Percentiles rank a stretch among this genome's conserved stretches.
Conservation (phyloP, 2,113 vertebrate genomes). For the Petaurus breviceps region DNA sequence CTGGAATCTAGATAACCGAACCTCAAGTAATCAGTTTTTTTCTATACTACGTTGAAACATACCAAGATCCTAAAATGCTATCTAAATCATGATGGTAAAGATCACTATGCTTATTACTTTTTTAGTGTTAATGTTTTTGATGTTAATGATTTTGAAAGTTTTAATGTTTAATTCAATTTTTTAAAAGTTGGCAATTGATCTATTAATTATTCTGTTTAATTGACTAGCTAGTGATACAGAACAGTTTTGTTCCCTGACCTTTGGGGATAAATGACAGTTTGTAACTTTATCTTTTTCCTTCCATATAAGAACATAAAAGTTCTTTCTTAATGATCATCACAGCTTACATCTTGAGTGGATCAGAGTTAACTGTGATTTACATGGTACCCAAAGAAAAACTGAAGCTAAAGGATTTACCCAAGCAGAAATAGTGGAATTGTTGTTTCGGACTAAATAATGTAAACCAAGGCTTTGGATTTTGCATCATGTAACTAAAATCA, state of each 20-base stretch:
- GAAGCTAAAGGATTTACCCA: not conserved
- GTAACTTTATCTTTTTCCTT: not conserved
- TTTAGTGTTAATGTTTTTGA: not conserved
- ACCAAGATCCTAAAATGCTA: not conserved
- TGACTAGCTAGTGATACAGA: conserved; percentile 1
- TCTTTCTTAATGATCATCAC: not conserved
- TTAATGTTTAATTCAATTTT: conserved; percentile 11
- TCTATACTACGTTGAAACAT: conserved; percentile 7
- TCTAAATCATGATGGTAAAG: not conserved
- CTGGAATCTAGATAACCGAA: conserved; percentile 40
- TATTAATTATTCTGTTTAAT: conserved; percentile 13
- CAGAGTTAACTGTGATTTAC: not conserved
- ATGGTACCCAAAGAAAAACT: conserved; percentile 5
- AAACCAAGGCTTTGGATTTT: conserved; percentile 18
- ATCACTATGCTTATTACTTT: not conserved
- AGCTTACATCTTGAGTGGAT: not conserved
- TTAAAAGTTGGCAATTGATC: not conserved
- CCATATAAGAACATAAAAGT: not conserved
- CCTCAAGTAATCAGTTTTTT: conserved; percentile 28
- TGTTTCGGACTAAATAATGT: not conserved
- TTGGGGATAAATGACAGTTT: conserved; percentile 5
- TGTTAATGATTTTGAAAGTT: not conserved
- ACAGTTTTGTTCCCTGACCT: not conserved
- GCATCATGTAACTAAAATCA: not conserved
- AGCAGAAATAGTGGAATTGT: conserved; percentile 1